Evolutionary conservation across 2,888 invertebrate species (phyloP).

Genomic region (Eristalis arbustorum): DNA sequence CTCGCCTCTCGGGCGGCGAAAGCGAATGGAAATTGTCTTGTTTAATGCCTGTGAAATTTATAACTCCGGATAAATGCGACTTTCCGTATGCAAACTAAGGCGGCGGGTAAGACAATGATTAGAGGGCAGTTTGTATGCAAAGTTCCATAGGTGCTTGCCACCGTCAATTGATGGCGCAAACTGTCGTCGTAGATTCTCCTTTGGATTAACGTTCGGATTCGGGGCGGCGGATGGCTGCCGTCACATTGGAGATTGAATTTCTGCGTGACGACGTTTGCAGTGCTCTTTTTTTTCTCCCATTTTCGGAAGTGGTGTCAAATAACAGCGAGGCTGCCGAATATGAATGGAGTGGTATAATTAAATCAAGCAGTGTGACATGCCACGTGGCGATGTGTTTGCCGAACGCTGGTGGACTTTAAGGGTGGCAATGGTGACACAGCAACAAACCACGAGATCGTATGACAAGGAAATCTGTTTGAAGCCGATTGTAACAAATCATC

Average conservation of each 20-base stretch:
- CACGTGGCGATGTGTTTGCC: neutral
- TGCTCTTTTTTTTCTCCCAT: neutral
- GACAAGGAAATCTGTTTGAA: neutral
- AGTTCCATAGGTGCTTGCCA: constrained; percentile 61
- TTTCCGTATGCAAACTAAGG: constrained; percentile 41
- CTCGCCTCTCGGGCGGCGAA: neutral
- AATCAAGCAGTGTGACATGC: neutral
- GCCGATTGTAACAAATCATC: neutral
- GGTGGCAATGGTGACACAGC: neutral
- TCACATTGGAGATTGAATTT: constrained; percentile 4
- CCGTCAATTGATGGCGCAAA: constrained; percentile 61
- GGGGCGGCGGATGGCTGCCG: neutral
- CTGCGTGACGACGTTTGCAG: neutral
- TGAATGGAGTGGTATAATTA: neutral
- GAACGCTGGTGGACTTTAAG: neutral
- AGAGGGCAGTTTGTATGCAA: constrained; percentile 64
- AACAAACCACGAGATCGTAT: neutral
- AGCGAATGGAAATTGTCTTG: constrained; percentile 54
- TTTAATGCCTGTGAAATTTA: constrained; percentile 62
- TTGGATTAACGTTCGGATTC: constrained; percentile 3
- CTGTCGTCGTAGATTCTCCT: constrained; percentile 33
- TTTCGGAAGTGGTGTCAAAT: neutral
- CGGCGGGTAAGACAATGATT: constrained; percentile 60
- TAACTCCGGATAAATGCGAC: constrained; percentile 52
- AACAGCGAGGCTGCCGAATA: neutral